Evolutionary conservation across 2,113 vertebrate species (phyloP).

Genomic region (Trematocara nigrifrons): DNA sequence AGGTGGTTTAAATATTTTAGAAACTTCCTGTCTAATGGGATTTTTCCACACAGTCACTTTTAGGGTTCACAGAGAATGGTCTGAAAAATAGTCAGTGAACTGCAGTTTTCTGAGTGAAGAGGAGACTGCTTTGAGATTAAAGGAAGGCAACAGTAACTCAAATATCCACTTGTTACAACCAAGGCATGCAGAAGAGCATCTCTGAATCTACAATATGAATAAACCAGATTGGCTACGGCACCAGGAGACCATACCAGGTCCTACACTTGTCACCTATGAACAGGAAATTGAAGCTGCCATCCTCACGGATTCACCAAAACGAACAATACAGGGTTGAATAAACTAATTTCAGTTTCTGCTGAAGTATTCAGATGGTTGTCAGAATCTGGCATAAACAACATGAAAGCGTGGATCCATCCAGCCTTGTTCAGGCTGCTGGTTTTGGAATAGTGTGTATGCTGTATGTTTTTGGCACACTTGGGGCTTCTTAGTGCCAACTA

Average conservation of each 20-base stretch:
- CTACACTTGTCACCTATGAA: not conserved
- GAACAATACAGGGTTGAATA: not conserved
- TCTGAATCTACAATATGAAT: not conserved
- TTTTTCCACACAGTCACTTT: not conserved
- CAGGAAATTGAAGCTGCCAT: not conserved
- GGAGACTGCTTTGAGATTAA: not conserved
- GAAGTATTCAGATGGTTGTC: not conserved
- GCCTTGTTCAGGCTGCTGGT: not conserved
- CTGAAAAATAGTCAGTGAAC: not conserved
- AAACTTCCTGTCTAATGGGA: not conserved
- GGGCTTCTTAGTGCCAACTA: not conserved
- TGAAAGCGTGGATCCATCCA: not conserved
- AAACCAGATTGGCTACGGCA: not conserved
- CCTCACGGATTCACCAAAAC: not conserved
- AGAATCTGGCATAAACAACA: not conserved
- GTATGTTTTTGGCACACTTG: not conserved
- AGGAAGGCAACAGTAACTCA: not conserved
- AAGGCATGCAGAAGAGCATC: not conserved
- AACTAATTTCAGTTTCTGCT: not conserved
- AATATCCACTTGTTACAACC: not conserved
- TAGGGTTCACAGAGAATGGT: rapidly evolving
- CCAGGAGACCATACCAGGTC: not conserved
- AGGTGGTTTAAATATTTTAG: not conserved
- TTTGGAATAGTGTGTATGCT: not conserved
- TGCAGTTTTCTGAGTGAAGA: not conserved